Evolutionary conservation across 2,888 invertebrate species (phyloP).

Genomic region (Melinaea menophilus): DNA sequence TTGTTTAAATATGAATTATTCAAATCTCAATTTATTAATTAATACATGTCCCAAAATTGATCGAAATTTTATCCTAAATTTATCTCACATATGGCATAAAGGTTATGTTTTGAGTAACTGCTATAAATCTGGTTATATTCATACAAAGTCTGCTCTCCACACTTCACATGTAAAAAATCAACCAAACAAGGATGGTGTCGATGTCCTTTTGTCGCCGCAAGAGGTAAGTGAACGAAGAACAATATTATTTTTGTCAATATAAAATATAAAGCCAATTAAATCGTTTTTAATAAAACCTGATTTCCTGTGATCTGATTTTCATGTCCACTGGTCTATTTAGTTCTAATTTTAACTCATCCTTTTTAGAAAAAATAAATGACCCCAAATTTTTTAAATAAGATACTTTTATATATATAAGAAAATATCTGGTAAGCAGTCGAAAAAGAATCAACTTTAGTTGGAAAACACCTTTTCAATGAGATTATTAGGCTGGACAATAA

Average conservation of each 20-base stretch:
- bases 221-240: slow-evolving; percentile 52
- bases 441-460: too few relatives aligned
- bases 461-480: too few relatives aligned
- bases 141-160: slow-evolving; percentile 40
- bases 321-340: too few relatives aligned
- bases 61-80: slow-evolving; percentile 42
- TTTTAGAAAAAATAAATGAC: too few relatives aligned
- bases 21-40: slow-evolving; percentile 48
- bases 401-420: too few relatives aligned
- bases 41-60: slow-evolving; percentile 54
- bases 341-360: too few relatives aligned
- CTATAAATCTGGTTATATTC: slow-evolving; percentile 34
- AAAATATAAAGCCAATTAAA: too few relatives aligned
- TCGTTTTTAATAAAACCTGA: too few relatives aligned
- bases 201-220: slow-evolving; percentile 61
- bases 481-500: too few relatives aligned
- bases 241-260: background rate
- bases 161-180: slow-evolving; percentile 40
- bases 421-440: too few relatives aligned
- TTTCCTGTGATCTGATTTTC: too few relatives aligned
- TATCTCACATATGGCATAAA: slow-evolving; percentile 43
- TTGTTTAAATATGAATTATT: slow-evolving; percentile 59
- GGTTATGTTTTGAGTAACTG: slow-evolving; percentile 35
- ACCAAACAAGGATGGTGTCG: slow-evolving; percentile 52
- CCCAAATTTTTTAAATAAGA: too few relatives aligned